Evolutionary conservation across 1,140 invertebrate genomes (phyloP).

Genomic region (Bombus sylvicola): DNA sequence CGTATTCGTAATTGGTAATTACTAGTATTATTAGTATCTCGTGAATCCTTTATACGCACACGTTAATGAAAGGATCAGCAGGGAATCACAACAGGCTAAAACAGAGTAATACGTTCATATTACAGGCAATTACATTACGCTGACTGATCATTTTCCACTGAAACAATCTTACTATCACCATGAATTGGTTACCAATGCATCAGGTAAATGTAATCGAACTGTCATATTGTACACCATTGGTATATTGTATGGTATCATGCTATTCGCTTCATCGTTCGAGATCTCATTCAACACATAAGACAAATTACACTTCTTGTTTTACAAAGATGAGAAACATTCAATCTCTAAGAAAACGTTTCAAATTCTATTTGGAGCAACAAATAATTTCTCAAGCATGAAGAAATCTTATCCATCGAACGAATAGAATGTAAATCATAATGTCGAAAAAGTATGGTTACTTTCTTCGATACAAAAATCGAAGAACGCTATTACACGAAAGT

Average conservation of each 20-base stretch:
- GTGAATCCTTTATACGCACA: not conserved
- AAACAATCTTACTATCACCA: not conserved
- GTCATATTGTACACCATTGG: too few relatives aligned
- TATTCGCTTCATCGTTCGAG: not conserved
- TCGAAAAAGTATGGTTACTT: too few relatives aligned
- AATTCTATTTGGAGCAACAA: not conserved
- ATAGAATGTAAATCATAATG: not conserved
- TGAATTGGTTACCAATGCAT: slow-evolving; percentile 7
- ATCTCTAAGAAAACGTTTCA: not conserved
- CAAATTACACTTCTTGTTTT: not conserved
- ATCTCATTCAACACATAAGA: not conserved
- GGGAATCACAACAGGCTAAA: not conserved
- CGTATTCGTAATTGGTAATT: not conserved
- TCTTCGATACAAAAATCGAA: not conserved
- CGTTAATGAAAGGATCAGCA: not conserved
- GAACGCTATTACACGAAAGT: not conserved
- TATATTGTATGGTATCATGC: not conserved
- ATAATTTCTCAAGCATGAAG: not conserved
- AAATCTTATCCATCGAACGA: not conserved
- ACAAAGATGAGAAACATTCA: not conserved
- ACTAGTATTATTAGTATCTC: not conserved
- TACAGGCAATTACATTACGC: not conserved
- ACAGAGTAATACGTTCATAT: not conserved
- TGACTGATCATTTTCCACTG: not conserved
- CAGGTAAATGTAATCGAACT: not conserved